phyloP scores from a whole-genome alignment of 1,140 invertebrate species.

The Drosophila ironensis region DNA sequence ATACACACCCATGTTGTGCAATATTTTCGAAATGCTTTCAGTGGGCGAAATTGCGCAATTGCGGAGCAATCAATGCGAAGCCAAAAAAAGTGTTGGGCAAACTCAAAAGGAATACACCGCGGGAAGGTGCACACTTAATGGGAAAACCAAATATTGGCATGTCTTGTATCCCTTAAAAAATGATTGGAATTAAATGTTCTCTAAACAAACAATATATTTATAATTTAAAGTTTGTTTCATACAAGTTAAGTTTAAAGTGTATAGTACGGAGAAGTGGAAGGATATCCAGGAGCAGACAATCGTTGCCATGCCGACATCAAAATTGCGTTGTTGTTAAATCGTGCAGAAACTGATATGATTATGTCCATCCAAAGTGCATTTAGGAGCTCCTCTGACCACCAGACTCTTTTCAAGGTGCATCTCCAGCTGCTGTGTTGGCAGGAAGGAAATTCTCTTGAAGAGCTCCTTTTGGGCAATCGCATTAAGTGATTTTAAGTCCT shows the following conservation, averaged over 20 bases:
- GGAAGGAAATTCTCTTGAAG: too few species aligned
- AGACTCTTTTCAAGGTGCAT: slow-evolving; percentile 5
- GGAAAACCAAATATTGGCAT: not conserved
- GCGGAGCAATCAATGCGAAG: slow-evolving; percentile 71
- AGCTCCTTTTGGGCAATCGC: slow-evolving; percentile 47
- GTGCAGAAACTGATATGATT: slow-evolving; percentile 78
- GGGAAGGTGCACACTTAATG: not conserved
- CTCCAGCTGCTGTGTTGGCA: too few species aligned
- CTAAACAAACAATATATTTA: not conserved
- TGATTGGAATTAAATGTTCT: not conserved
- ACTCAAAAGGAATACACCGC: slow-evolving; percentile 11
- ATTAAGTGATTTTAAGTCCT: slow-evolving; percentile 68
- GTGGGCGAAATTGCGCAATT: slow-evolving; percentile 73
- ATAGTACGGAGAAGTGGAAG: not conserved
- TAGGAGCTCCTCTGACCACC: not conserved
- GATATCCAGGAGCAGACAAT: slow-evolving; percentile 27
- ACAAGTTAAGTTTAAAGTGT: not conserved
- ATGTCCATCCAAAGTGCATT: slow-evolving; percentile 41
- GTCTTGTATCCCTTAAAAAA: not conserved
- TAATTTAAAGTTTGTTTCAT: not conserved
- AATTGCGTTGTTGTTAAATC: slow-evolving; percentile 76
- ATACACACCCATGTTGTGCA: slow-evolving; percentile 24
- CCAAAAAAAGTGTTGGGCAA: slow-evolving; percentile 63
- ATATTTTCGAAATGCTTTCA: slow-evolving; percentile 57
- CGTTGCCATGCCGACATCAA: slow-evolving; percentile 51